Base-by-base conservation (phyloP, 2,888 invertebrate genomes). In the Drosophila koepferae region DNA sequence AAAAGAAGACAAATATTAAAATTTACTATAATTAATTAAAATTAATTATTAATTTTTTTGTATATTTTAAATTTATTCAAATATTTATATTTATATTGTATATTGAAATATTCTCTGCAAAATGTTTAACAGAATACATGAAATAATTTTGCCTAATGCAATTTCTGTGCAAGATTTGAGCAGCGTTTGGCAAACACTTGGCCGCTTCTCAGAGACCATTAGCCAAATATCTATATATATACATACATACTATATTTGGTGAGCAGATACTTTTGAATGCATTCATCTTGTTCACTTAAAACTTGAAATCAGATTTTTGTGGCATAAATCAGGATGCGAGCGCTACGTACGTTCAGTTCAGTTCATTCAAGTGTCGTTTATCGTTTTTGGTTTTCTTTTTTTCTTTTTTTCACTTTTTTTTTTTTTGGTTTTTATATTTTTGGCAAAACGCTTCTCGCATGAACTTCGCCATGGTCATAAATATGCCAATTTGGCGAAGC, bases 311-410 rank as follows among this genome's bases (percentile, higher is more conserved):
- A 31, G 43, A 46, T 54, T 54, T 54, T 48, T 51, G 65, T 60
- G 80, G 69, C 63, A 77, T 77, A 77, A 77, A 77, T 80, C 73
- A 67, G 63, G 56, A 18, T 41, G 38, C 44, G 34, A 23, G 10
- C 63, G 63, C 53, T 34, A 18, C 34, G 49, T 49, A 55, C 64
- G 55, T 41, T 41, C 31, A 8, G 56, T 20, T 72, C 81, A 89
- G 78, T 89, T 89, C 83, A 83, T 89, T 80, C 73, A 89, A 85
- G 85, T 90, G 85, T 85, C 82, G 88, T 85, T 85, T 85, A 85
- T 85, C 83, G 90, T 77, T 75, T 85, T 51, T 51, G 49, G 49
- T 7, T 12, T 49, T 31, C 5, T 31, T 12, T 82, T 76, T 79
- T 31, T 12, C 80, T 76, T 79, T 76, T 79, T 79, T 87, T 40